Evolutionary conservation across 1,140 invertebrate species (phyloP).

Genomic region (Ericerus pela): DNA sequence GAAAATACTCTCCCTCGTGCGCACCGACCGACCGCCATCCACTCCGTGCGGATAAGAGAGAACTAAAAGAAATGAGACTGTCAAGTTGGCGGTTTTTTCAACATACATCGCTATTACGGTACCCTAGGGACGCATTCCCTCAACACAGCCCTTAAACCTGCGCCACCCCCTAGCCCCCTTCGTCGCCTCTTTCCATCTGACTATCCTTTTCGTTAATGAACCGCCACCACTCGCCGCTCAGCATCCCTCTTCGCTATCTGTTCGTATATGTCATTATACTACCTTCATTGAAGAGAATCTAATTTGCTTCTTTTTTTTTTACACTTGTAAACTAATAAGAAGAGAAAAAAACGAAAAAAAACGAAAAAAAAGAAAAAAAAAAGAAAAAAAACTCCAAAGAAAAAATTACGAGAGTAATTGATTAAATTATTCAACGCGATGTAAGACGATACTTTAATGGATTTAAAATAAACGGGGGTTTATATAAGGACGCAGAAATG

Average conservation of each 20-base stretch:
- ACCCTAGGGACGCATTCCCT: constrained; percentile 7
- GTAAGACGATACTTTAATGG: constrained; percentile 11
- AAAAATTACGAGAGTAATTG: no score
- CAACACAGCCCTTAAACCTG: constrained; percentile 7
- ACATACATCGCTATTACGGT: constrained; percentile 10
- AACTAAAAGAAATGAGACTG: constrained; percentile 10
- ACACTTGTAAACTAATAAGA: constrained; percentile 1
- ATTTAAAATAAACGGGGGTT: background rate
- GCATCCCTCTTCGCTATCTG: background rate
- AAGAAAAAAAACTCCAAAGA: constrained; percentile 2
- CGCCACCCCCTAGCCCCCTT: no score
- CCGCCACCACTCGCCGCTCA: background rate
- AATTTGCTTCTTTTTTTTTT: background rate
- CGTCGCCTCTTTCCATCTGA: no score
- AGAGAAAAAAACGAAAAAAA: constrained; percentile 3
- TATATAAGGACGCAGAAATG: background rate
- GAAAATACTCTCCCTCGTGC: constrained; percentile 6
- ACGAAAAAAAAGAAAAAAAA: background rate
- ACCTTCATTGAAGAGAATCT: constrained; percentile 8
- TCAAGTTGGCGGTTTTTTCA: constrained; percentile 4
- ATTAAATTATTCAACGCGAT: constrained; percentile 7
- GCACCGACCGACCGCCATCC: constrained; percentile 1
- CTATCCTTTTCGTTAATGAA: background rate
- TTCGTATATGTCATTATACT: no score
- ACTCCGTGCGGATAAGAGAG: background rate